These are phyloP conservation scores for Rhabdornis inornatus DNA, from an alignment of 2,113 vertebrate genomes.

Conservation along the genomic window DNA sequence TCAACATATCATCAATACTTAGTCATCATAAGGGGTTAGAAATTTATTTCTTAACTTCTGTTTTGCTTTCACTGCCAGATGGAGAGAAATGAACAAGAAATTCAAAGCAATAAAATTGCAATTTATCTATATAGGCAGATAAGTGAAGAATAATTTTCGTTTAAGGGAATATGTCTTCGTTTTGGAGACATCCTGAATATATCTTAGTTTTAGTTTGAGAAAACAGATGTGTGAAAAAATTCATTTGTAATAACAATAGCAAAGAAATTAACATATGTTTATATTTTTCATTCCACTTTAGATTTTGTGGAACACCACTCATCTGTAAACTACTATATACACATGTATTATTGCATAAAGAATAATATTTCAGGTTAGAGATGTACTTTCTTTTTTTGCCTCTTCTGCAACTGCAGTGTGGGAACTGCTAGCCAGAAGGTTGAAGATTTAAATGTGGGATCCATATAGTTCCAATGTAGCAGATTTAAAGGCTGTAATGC, in stretches of 20 bases:
- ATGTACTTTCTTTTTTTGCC: background rate
- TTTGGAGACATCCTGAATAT: background rate
- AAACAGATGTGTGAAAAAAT: background rate
- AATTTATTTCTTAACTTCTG: background rate
- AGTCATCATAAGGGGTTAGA: background rate
- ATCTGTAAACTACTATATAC: background rate
- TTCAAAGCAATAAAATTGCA: background rate
- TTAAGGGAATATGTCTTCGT: background rate
- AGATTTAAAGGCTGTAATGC: background rate
- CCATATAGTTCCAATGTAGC: background rate
- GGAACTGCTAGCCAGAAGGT: background rate
- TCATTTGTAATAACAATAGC: background rate
- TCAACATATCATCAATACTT: background rate
- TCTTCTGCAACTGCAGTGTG: background rate
- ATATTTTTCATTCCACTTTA: background rate
- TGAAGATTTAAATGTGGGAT: background rate
- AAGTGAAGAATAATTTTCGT: background rate
- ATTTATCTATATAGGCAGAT: background rate
- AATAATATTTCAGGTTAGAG: background rate
- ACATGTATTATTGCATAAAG: background rate
- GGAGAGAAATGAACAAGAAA: background rate
- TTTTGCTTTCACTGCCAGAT: background rate
- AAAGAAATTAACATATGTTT: background rate
- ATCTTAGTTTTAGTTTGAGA: background rate
- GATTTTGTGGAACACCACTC: background rate